Evolutionary conservation across 2,888 invertebrate genomes (phyloP).

Genomic region (Caenorhabditis macrosperma): DNA sequence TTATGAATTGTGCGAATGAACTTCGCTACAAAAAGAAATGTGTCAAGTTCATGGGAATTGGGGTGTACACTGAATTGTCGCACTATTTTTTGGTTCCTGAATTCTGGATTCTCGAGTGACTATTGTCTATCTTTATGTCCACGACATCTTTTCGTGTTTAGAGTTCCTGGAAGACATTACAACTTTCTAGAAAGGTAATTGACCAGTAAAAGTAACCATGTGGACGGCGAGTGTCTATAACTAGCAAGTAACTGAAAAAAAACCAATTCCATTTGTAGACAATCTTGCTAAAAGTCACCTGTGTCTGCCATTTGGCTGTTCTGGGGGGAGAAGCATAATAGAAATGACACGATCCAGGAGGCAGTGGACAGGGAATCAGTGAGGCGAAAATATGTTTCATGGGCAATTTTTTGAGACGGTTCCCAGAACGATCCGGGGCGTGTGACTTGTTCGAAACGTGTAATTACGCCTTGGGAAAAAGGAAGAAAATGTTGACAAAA

Average conservation of each 20-base stretch:
- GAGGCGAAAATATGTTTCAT: conserved; percentile 32
- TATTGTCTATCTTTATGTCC: no score
- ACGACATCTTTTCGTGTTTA: no score
- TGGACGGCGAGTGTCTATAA: no score
- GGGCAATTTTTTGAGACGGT: conserved; percentile 13
- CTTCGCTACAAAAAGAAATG: conserved; percentile 21
- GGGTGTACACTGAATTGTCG: neutral
- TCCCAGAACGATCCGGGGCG: conserved; percentile 3
- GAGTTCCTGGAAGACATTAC: no score
- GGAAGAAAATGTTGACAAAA: conserved; percentile 41
- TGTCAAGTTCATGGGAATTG: conserved; percentile 57
- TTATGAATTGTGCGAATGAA: conserved; percentile 15
- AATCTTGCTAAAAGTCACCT: neutral
- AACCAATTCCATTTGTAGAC: neutral
- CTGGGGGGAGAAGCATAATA: conserved; percentile 36
- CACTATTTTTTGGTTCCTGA: neutral
- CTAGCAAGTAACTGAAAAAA: neutral
- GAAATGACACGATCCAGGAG: conserved; percentile 33
- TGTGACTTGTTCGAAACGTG: conserved; percentile 49
- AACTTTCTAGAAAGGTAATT: conserved; percentile 6
- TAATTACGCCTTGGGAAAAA: conserved; percentile 15
- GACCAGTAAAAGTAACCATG: conserved; percentile 5
- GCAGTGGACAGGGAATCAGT: conserved; percentile 25
- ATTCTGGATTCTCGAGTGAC: neutral
- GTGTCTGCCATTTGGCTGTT: conserved; percentile 28